phyloP scores from a whole-genome alignment of 2,797 vertebrate species.

The Discoglossus pictus region DNA sequence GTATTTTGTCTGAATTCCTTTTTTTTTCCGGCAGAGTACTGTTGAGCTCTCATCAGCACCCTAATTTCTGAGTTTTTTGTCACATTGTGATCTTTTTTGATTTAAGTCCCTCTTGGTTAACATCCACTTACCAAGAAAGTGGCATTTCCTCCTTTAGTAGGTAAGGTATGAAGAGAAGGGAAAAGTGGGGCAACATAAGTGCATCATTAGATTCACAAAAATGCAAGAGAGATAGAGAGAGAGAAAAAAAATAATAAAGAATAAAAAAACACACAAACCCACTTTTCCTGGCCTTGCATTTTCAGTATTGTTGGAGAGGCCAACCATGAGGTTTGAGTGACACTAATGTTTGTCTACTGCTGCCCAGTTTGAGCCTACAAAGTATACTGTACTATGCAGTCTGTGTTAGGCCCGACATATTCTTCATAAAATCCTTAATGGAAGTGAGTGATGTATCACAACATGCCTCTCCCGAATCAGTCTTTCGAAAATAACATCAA shows the following conservation, averaged over 20 bases:
- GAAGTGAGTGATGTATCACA: too few relatives aligned
- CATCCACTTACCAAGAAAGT: constrained; percentile 99
- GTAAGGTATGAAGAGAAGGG: constrained; percentile 99
- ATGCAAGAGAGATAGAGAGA: constrained; percentile 94
- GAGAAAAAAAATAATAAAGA: constrained; percentile 64
- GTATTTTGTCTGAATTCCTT: constrained; percentile 83
- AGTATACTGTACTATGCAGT: neutral
- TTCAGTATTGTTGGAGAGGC: constrained; percentile 75
- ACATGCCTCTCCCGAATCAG: neutral
- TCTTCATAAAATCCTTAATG: too few relatives aligned
- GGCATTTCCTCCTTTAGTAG: constrained; percentile 99
- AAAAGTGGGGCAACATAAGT: constrained; percentile 99
- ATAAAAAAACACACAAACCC: constrained; percentile 93
- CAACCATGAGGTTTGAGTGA: constrained; percentile 41
- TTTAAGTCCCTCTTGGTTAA: constrained; percentile 99
- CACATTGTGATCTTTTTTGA: constrained; percentile 77
- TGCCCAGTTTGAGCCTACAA: constrained; percentile 19
- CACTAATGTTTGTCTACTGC: constrained; percentile 13
- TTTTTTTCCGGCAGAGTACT: constrained; percentile 93
- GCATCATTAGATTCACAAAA: constrained; percentile 99
- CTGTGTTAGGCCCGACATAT: neutral
- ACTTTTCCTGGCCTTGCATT: constrained; percentile 83
- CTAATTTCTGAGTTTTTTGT: constrained; percentile 76
- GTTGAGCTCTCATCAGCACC: constrained; percentile 96
- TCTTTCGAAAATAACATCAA: neutral